phyloP scores from a whole-genome alignment of 2,888 invertebrate species.

The Polietes domitor region DNA sequence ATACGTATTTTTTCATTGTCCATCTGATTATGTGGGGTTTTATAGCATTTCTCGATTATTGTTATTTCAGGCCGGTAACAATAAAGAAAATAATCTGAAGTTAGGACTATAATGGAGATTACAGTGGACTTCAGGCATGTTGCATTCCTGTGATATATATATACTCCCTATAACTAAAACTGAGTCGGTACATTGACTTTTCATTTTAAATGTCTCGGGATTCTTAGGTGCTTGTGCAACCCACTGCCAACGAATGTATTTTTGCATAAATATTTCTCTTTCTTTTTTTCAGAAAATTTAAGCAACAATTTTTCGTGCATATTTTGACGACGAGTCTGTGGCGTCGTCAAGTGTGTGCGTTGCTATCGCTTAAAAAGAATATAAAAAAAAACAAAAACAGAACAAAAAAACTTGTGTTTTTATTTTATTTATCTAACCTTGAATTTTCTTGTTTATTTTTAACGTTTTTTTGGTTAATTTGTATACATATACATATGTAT shows the following conservation, averaged over 20 bases:
- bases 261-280: not conserved
- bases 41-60: no score
- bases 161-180: no score
- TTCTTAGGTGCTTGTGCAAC: not conserved
- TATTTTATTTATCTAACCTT: constrained; percentile 61
- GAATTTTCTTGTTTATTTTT: constrained; percentile 51
- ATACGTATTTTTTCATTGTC: no score
- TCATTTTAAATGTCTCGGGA: no score
- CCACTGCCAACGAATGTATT: not conserved
- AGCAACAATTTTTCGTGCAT: constrained; percentile 33
- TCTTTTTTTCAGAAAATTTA: constrained; percentile 1
- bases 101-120: no score
- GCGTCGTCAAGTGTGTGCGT: constrained; percentile 28
- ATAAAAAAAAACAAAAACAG: constrained; percentile 35
- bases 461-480: constrained; percentile 25
- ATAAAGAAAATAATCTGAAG: no score
- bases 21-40: no score
- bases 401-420: constrained; percentile 41
- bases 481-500: no score
- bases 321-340: constrained; percentile 30
- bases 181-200: no score
- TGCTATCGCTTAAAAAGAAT: constrained; percentile 6
- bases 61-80: no score
- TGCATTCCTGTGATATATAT: no score
- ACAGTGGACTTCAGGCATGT: no score